A percentile compares a stretch with the other conserved stretches of the same genome.
Evolutionary conservation across 2,797 vertebrate genomes (phyloP).

Genomic region (Mastacembelus armatus): DNA sequence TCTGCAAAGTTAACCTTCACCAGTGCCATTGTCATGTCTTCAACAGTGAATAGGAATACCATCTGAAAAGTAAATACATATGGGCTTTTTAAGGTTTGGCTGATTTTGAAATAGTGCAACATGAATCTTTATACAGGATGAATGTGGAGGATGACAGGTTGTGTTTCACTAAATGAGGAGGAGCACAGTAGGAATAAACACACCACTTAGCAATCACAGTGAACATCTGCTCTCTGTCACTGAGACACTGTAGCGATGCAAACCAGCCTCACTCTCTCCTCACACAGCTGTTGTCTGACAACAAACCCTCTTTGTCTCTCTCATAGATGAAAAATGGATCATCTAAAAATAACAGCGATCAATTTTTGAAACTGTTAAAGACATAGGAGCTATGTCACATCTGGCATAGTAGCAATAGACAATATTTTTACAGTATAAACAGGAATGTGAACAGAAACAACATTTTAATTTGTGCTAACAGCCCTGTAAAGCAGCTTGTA

Average conservation of each 20-base stretch:
- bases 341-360: conserved; percentile 37
- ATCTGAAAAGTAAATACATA: not conserved
- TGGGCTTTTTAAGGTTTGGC: not conserved
- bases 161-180: conserved; percentile 39
- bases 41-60: too few relatives aligned
- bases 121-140: not conserved
- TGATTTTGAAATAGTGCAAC: not conserved
- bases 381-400: conserved; percentile 32
- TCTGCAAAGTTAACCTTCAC: too few relatives aligned
- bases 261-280: conserved; percentile 53
- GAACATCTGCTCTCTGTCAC: conserved; percentile 77
- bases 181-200: conserved; percentile 53
- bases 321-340: conserved; percentile 41
- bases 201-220: conserved; percentile 51
- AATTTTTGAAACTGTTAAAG: conserved; percentile 39
- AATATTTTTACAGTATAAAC: conserved; percentile 32
- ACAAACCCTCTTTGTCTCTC: conserved; percentile 38
- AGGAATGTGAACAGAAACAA: conserved; percentile 16
- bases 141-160: conserved; percentile 50
- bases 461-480: conserved; percentile 46
- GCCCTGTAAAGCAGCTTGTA: not conserved
- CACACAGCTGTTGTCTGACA: conserved; percentile 69
- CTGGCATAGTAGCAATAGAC: conserved; percentile 23
- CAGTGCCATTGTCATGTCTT: too few relatives aligned
- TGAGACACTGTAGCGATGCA: conserved; percentile 43